Conservation (phyloP, 2,888 invertebrate species). For the Norana najaformis region DNA sequence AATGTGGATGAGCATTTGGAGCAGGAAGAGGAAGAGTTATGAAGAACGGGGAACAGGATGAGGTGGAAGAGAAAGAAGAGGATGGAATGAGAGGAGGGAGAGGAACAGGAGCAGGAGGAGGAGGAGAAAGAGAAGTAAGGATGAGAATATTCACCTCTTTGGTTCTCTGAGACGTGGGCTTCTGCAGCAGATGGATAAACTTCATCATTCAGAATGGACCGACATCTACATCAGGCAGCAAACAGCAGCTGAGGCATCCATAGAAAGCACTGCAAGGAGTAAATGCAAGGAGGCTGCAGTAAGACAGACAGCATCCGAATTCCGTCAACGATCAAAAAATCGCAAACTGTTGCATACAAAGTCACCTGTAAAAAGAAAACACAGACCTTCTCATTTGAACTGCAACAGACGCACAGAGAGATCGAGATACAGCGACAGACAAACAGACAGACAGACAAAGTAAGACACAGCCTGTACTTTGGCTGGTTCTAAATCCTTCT, state of each 20-base stretch:
- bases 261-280: background rate
- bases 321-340: background rate
- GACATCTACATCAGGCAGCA: background rate
- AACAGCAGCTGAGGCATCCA: background rate
- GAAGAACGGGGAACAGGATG: background rate
- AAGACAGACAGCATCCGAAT: background rate
- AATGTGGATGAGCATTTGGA: too few species aligned
- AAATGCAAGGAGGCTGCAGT: background rate
- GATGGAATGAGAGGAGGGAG: background rate
- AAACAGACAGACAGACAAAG: too few species aligned
- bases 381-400: background rate
- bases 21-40: too few species aligned
- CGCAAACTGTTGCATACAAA: background rate
- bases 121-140: background rate
- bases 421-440: too few species aligned
- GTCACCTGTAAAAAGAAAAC: background rate
- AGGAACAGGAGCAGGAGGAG: too few species aligned
- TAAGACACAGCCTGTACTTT: too few species aligned
- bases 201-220: slow-evolving; percentile 18
- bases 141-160: background rate
- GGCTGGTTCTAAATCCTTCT: too few species aligned
- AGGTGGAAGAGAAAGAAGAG: too few species aligned
- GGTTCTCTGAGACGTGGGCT: background rate
- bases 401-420: too few species aligned
- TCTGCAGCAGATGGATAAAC: background rate